Conservation (phyloP, 2,113 vertebrate species). For the Blennius ocellaris region DNA sequence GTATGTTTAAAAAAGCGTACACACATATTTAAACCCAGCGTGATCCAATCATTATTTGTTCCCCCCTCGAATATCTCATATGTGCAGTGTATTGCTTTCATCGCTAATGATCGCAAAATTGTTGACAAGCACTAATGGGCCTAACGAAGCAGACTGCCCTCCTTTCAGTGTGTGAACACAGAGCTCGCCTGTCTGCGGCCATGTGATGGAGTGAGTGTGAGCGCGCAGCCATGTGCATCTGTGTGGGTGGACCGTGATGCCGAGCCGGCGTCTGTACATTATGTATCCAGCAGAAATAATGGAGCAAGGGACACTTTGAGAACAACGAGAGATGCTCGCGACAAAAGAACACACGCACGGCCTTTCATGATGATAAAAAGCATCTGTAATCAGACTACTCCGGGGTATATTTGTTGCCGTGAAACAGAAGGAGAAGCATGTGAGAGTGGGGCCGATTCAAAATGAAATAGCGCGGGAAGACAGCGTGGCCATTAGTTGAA, state of each 20-base stretch:
- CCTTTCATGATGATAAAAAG: too few species aligned
- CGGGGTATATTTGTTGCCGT: too few species aligned
- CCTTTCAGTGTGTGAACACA: slow-evolving; percentile 63
- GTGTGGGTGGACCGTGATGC: neutral
- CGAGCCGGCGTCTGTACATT: neutral
- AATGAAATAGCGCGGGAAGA: slow-evolving; percentile 20
- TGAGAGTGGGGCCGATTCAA: neutral
- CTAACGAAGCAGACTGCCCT: slow-evolving; percentile 54
- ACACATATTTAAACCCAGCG: too few species aligned
- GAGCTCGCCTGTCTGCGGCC: slow-evolving; percentile 48
- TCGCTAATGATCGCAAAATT: slow-evolving; percentile 55
- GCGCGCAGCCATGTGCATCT: slow-evolving; percentile 22
- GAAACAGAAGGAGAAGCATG: too few species aligned
- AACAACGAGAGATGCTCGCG: neutral
- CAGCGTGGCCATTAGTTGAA: slow-evolving; percentile 5
- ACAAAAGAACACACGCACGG: too few species aligned
- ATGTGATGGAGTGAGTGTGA: slow-evolving; percentile 20
- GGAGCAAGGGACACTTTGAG: neutral
- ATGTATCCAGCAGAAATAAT: neutral
- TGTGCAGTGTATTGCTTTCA: slow-evolving; percentile 12
- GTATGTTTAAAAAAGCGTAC: too few species aligned
- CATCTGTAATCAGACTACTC: too few species aligned
- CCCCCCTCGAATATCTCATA: neutral
- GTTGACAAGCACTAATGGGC: slow-evolving; percentile 58
- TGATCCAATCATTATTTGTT: neutral